Base-by-base conservation (phyloP, 2,797 vertebrate genomes). In the Crenuchus spilurus region DNA sequence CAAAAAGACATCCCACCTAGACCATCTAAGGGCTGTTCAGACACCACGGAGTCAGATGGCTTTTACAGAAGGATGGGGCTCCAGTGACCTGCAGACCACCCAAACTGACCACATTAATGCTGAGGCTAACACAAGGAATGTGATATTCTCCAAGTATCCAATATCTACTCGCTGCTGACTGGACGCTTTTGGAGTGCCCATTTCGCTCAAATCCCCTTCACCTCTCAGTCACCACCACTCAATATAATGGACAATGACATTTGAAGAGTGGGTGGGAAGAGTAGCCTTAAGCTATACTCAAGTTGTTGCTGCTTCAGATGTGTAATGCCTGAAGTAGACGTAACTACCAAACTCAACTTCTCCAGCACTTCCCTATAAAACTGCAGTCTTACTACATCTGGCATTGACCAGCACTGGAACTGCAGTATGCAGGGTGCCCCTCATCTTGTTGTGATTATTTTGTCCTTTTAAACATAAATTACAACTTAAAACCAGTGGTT, bases 1-100 rank as follows among this genome's bases (percentile, higher is more conserved):
- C 63, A 28, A 35, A 16, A 67, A 69, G 72, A 80, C 44, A 63
- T 62, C 44, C 61, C 57, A 78, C 64, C 64, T 72, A 81, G 75
- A 10, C 61, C 71, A 44, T 77, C 54, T 37, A 69, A 72, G 64
- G 63, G 30, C 20, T 28, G 35, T 63, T 75, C 22, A 72, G 72
- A 76, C 35, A 11, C 9, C 44, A 6, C 10, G 24, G 76, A 81
- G 62, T 66, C 70, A 66, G 52, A 76, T 78, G 68, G 64, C 51
- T 78, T 76, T 72, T 60, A 69, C 57, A 70, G 69, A 31, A 54
- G 42, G 58, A 73, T 14, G 37, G 26, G 57, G 76, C 70, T 73
- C 74, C 74, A 14, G 61, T 49, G 76, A 73, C 76, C 70, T 73
- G 28, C 22, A 28, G 74, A 77, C 70, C 70, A 74, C 74, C 66